These are phyloP conservation scores for Portunus trituberculatus DNA, from an alignment of 1,140 invertebrate genomes.

Conservation along the genomic window DNA sequence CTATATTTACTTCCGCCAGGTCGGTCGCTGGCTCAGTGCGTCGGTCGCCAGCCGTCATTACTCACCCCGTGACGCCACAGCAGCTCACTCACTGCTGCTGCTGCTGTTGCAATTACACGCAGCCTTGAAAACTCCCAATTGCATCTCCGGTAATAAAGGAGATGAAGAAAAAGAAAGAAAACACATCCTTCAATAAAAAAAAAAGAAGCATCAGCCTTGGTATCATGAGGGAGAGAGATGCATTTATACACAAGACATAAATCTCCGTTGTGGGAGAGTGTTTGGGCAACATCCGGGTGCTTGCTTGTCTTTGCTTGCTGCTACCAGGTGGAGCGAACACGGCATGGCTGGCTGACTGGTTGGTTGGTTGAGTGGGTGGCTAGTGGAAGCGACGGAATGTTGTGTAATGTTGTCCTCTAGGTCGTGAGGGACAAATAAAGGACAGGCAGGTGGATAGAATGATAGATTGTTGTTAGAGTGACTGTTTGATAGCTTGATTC, in stretches of 20 bases:
- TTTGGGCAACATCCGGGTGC: neutral
- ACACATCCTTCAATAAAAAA: neutral
- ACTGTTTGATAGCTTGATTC: no score
- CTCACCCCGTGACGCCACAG: neutral
- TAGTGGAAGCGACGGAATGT: no score
- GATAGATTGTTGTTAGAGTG: no score
- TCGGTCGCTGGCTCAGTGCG: neutral
- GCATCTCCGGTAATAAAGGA: neutral
- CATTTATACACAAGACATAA: neutral
- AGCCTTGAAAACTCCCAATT: neutral
- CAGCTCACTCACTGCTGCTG: neutral
- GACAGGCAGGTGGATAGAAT: no score
- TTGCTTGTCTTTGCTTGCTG: no score
- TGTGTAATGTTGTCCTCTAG: no score
- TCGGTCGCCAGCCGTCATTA: neutral
- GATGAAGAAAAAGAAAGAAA: neutral
- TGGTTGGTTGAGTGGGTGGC: no score
- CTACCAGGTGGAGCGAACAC: no score
- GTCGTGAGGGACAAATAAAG: no score
- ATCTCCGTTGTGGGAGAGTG: neutral
- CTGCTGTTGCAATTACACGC: neutral
- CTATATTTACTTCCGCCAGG: constrained; percentile 12
- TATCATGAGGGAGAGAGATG: neutral
- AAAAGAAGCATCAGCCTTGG: neutral
- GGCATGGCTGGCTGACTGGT: no score